A percentile compares a stretch with the other conserved stretches of the same genome.
Evolutionary conservation across 2,797 vertebrate species (phyloP).

Genomic region (Carcharodon carcharias): DNA sequence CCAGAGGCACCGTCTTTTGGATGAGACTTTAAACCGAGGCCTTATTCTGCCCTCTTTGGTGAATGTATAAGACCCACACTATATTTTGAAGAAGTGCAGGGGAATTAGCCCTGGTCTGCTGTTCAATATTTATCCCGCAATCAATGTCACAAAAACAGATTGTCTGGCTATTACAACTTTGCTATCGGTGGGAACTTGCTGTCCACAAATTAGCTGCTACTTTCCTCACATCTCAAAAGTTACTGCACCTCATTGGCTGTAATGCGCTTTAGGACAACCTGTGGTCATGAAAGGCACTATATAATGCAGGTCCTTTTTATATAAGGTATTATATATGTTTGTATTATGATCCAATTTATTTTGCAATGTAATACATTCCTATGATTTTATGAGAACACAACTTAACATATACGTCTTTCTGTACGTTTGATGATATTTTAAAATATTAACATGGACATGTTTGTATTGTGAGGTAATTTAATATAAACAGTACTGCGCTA

Average conservation of each 20-base stretch:
- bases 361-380: background rate
- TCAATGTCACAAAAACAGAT: background rate
- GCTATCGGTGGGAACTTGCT: too few species aligned
- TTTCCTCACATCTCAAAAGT: background rate
- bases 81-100: too few species aligned
- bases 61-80: too few species aligned
- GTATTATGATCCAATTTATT: background rate
- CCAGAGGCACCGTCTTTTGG: background rate
- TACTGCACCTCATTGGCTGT: background rate
- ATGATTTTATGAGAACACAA: background rate
- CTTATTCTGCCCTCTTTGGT: too few species aligned
- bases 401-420: background rate
- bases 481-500: background rate
- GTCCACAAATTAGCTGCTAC: background rate
- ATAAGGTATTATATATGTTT: background rate
- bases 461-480: background rate
- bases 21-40: too few species aligned
- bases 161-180: background rate
- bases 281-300: background rate
- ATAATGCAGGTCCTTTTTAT: background rate
- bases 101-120: too few species aligned
- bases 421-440: background rate
- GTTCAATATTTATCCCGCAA: too few species aligned
- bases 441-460: background rate
- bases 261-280: background rate